Conservation (phyloP, 2,888 invertebrate species). For the Galerucella calmariensis region DNA sequence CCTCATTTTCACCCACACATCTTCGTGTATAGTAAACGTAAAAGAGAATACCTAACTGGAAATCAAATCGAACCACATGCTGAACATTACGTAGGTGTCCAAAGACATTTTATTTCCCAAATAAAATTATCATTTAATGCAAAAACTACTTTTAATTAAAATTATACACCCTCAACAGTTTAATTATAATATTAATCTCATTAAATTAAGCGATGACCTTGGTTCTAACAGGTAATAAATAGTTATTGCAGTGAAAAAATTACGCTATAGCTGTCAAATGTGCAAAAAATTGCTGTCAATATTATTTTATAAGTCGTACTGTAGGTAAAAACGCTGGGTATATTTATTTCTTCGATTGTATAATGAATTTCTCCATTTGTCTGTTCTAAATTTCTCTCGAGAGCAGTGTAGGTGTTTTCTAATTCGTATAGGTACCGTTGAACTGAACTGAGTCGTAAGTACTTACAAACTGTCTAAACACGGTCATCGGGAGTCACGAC, state of each 20-base stretch:
- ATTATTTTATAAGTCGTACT: neutral
- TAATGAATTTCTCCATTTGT: slow-evolving; percentile 30
- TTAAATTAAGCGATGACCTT: too few relatives aligned
- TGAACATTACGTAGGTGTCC: neutral
- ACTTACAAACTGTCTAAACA: slow-evolving; percentile 23
- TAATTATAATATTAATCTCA: too few relatives aligned
- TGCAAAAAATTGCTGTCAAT: neutral
- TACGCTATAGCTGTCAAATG: too few relatives aligned
- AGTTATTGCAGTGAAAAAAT: too few relatives aligned
- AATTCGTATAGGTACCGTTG: slow-evolving; percentile 38
- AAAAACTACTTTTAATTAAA: too few relatives aligned
- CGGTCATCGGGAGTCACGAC: slow-evolving; percentile 35
- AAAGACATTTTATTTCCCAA: too few relatives aligned
- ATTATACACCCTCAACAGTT: too few relatives aligned
- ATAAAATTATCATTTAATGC: too few relatives aligned
- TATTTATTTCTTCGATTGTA: slow-evolving; percentile 1
- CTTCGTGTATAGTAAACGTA: slow-evolving; percentile 11
- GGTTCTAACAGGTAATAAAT: too few relatives aligned
- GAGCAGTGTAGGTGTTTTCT: slow-evolving; percentile 40
- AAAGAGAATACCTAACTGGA: neutral
- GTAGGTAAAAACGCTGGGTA: neutral
- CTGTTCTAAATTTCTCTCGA: slow-evolving; percentile 39
- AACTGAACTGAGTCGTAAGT: slow-evolving; percentile 7
- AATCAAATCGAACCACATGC: neutral
- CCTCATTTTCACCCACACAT: slow-evolving; percentile 32